phyloP scores from a whole-genome alignment of 1,140 invertebrate genomes.

The Macrotrachela quadricornifera region DNA sequence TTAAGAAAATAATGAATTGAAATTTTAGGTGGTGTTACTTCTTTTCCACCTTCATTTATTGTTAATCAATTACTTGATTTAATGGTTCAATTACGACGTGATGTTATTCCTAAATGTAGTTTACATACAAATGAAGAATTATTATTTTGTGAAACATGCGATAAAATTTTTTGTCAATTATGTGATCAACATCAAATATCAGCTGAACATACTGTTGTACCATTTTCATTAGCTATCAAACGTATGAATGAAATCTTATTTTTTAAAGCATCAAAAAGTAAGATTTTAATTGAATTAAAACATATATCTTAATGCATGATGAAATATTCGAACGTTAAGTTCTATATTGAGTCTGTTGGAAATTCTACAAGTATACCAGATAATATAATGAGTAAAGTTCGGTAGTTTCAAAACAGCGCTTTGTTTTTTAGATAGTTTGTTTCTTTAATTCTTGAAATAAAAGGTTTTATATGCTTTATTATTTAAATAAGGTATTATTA shows the following conservation, averaged over 20 bases:
- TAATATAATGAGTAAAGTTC: too few species aligned
- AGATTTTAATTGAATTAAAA: slow-evolving; percentile 40
- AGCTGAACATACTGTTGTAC: slow-evolving; percentile 68
- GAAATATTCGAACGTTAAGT: too few species aligned
- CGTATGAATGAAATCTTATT: slow-evolving; percentile 82
- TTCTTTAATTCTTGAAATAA: too few species aligned
- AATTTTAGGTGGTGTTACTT: slow-evolving; percentile 42
- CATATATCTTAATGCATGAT: too few species aligned
- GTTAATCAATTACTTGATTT: slow-evolving; percentile 80
- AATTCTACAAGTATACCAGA: too few species aligned
- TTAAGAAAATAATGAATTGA: too few species aligned
- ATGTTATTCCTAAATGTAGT: slow-evolving; percentile 76
- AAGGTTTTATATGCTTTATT: too few species aligned
- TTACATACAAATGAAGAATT: slow-evolving; percentile 57
- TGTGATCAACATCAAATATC: slow-evolving; percentile 31
- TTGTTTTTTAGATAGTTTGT: too few species aligned
- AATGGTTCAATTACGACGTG: slow-evolving; percentile 59
- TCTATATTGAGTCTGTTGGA: too few species aligned
- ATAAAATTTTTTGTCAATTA: slow-evolving; percentile 69
- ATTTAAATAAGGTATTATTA: too few species aligned
- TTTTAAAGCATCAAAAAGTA: slow-evolving; percentile 58
- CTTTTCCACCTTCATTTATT: slow-evolving; percentile 72
- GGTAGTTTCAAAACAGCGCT: too few species aligned
- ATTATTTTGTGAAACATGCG: slow-evolving; percentile 81
- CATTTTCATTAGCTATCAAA: slow-evolving; percentile 83